phyloP scores from a whole-genome alignment of 2,888 invertebrate species.

The Macrostomum cliftonense region DNA sequence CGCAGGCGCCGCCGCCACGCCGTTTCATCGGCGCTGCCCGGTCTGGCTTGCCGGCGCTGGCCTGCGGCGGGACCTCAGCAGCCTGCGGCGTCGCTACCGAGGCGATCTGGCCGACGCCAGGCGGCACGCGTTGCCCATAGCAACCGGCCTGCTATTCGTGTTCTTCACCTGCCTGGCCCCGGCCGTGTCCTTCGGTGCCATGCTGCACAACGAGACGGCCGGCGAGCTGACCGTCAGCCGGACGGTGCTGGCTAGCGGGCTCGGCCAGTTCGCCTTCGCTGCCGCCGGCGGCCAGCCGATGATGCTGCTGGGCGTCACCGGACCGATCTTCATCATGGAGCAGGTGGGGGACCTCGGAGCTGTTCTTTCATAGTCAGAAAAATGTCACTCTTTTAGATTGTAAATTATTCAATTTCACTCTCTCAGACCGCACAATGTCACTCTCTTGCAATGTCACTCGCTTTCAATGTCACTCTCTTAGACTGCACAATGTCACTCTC shows the following conservation, averaged over 20 bases:
- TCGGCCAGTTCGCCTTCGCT: slow-evolving; percentile 7
- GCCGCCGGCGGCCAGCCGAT: slow-evolving; percentile 9
- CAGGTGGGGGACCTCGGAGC: too few species aligned
- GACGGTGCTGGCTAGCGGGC: slow-evolving; percentile 5
- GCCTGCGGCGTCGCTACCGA: slow-evolving; percentile 1
- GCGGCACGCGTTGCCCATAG: not conserved
- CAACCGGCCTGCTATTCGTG: slow-evolving; percentile 9
- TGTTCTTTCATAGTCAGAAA: too few species aligned
- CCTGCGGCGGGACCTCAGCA: not conserved
- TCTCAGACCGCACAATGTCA: too few species aligned
- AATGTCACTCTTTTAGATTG: too few species aligned
- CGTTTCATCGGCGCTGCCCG: not conserved
- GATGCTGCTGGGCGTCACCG: slow-evolving; percentile 8
- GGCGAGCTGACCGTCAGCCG: slow-evolving; percentile 2
- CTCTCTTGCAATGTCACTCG: too few species aligned
- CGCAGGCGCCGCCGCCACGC: too few species aligned
- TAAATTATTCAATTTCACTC: too few species aligned
- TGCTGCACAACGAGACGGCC: slow-evolving; percentile 3
- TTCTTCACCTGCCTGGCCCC: slow-evolving; percentile 9
- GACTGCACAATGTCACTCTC: too few species aligned
- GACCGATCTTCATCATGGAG: slow-evolving; percentile 11
- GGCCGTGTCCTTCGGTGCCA: slow-evolving; percentile 10
- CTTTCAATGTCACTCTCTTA: too few species aligned
- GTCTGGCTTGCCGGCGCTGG: slow-evolving; percentile 4
- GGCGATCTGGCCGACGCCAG: slow-evolving; percentile 8